These are phyloP conservation scores for Amblyornis subalaris DNA, from an alignment of 2,113 vertebrate genomes.

Conservation along the genomic window DNA sequence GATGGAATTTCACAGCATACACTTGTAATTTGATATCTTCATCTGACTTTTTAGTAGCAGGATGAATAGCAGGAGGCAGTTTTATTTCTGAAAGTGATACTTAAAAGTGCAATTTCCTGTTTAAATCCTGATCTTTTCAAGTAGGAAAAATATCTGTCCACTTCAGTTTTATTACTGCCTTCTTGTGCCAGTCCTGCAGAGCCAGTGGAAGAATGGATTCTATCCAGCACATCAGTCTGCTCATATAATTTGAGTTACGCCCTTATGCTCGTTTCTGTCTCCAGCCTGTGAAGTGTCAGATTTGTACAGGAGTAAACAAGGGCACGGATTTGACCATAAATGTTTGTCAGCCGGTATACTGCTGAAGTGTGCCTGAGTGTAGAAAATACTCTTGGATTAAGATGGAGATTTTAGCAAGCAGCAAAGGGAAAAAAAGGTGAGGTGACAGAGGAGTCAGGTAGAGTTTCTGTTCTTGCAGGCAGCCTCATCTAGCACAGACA, in stretches of 20 bases:
- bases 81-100: constrained; percentile 35
- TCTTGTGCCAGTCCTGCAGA: not conserved
- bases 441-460: not conserved
- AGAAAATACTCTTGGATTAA: not conserved
- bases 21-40: constrained; percentile 8
- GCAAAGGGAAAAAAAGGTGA: not conserved
- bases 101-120: constrained; percentile 37
- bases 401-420: not conserved
- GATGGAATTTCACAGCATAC: constrained; percentile 23
- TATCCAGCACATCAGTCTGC: not conserved
- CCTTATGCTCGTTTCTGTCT: not conserved
- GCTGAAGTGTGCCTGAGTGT: not conserved
- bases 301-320: not conserved
- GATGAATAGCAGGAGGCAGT: constrained; percentile 25
- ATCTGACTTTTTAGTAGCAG: not conserved
- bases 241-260: not conserved
- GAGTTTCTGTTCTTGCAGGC: not conserved
- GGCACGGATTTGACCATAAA: not conserved
- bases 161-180: constrained; percentile 36
- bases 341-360: not conserved
- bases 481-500: not conserved
- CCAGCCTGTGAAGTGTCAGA: not conserved
- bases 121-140: constrained; percentile 13
- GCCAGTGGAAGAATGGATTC: not conserved
- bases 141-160: not conserved